Evolutionary conservation across 2,113 vertebrate genomes (phyloP), one percentile per base, ranked within the genome.

Genomic region (Macquaria australasica): DNA sequence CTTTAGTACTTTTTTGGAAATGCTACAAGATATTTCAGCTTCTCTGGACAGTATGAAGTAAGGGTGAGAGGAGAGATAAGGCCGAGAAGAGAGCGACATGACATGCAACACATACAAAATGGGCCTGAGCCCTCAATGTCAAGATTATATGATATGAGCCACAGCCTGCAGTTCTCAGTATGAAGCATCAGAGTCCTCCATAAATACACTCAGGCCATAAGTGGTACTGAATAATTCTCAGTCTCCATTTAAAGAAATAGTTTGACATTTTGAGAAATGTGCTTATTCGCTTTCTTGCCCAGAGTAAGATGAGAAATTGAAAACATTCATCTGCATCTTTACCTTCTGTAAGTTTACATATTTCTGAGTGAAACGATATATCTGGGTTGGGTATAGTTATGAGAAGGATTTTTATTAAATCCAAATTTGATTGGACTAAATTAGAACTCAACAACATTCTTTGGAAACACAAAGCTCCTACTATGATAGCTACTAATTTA

Each of bases 1-100:
- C 28, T 16, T 25, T 72, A 51, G 73, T 62, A 58, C 28, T 70
- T 67, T 85, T 83, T 73, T 87, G 50, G 81, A 85, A 14, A 71
- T 53, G 28, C 70, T 79, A 6, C 43, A 63, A 59, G 34, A 58
- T 50, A 58, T 59, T 86, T 84, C 62, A 77, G 5, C 69, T 80
- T 83, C 25, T 59, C 51, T 37, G 1, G 56, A 72, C 8, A 77
- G 64, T 51, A 55, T 79, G 28, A 60, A 58, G 45, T 70, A 20
- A 73, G 14, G 10, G 41, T 63, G 45, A 88, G 31, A 81, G 60
- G 8, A 62, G 16, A 72, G 82, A 85, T 81, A 80, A 77, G 72
- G 11, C 31, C 20, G 39, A 55, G 28, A 10, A n/a, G n/a, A 68
- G 50, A 74, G 48, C 25, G 20, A 34, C 34, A 74, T 64, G 66